Evolutionary conservation across 1,140 invertebrate species (phyloP).

Genomic region (Acromyrmex echinatior): DNA sequence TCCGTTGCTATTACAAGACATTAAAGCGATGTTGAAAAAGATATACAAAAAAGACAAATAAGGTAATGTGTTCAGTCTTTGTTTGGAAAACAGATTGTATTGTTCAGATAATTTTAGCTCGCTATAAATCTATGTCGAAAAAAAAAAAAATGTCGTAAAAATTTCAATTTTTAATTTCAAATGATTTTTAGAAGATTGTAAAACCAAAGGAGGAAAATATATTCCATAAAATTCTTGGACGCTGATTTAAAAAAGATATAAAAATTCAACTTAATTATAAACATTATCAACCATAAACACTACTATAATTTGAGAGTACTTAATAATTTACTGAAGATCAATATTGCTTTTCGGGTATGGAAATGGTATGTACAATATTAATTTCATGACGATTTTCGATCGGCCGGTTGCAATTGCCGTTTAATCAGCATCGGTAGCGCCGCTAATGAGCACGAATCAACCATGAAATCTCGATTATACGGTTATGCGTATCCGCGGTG

Average conservation of each 20-base stretch:
- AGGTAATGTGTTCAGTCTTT: background rate
- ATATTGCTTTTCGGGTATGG: background rate
- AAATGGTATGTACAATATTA: background rate
- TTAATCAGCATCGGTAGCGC: conserved; percentile 39
- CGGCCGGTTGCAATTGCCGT: conserved; percentile 21
- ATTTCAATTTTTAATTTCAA: background rate
- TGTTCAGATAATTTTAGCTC: background rate
- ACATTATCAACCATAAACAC: background rate
- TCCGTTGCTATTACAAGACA: background rate
- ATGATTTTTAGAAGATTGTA: background rate
- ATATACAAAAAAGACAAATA: background rate
- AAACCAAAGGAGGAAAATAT: background rate
- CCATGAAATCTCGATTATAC: conserved; percentile 62
- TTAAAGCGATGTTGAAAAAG: background rate
- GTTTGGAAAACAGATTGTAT: background rate
- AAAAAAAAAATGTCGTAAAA: background rate
- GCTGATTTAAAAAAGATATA: background rate
- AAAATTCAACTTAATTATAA: background rate
- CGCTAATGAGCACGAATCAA: conserved; percentile 59
- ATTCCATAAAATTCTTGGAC: background rate
- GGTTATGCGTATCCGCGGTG: conserved; percentile 43
- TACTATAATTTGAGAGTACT: background rate
- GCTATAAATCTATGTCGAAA: background rate
- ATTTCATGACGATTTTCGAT: conserved; percentile 52
- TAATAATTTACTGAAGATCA: background rate